Base-by-base conservation (phyloP, 2,888 invertebrate genomes). In the Nomada hirtipes region DNA sequence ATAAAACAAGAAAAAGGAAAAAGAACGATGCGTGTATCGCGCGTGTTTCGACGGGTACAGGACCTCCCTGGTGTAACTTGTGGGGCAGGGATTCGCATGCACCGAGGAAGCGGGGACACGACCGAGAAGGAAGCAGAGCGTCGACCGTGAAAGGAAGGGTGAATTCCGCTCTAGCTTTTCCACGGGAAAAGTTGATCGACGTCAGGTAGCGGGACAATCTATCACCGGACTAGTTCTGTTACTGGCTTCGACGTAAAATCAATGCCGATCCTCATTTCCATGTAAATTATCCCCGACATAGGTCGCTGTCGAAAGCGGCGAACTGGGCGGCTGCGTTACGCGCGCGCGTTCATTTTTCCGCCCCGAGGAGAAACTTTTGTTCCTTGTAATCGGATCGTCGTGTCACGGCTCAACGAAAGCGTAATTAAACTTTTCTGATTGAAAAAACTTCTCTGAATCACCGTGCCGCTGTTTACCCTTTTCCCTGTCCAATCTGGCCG, bases 231-330 rank as follows among this genome's bases (percentile, higher is more conserved):
- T 50, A 53, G 74, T 72, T 73, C 75, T 65, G 72, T 67, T 77
- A 72, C 70, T 77, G 82, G 83, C 53, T 82, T 82, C 83, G 86
- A 86, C 87, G 69, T 86, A 86, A 87, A 87, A 87, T 87, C 87
- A 86, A 87, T 87, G 87, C 85, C 76, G 84, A 84, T 86, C 84
- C 87, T 87, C 87, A 87, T 87, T 87, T 87, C 84, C 84, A 87
- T 87, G 87, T 73, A 87, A 87, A 87, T 87, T 84, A 87, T 84
- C 80, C 70, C 36, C 55, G 79, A 80, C 81, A 73, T 67, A 69
- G 65, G 52, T 36, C 59, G 26, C 47, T 18, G 72, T 70, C 64
- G 74, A 75, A 73, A 63, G 53, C 68, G 53, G 55, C 20, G 29
- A 15, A 1, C 15, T 20, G 20, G 42, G 4, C 10, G 64, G 23